Conservation (phyloP, 2,113 vertebrate genomes). For the Suncus etruscus region DNA sequence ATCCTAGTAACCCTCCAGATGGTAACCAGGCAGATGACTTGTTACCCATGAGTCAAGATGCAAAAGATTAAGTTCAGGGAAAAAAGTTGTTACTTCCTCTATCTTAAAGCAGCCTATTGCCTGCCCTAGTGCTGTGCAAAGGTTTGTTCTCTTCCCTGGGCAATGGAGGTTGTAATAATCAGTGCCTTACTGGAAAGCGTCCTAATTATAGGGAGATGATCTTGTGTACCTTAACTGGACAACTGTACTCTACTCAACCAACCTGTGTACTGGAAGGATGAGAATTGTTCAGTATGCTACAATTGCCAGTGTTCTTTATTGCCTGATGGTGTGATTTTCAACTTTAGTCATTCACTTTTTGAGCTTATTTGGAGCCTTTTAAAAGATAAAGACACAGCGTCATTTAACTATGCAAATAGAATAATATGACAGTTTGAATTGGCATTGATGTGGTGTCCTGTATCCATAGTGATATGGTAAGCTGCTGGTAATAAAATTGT, state of each 20-base stretch:
- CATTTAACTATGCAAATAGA: neutral
- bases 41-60: neutral
- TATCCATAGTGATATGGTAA: constrained; percentile 7
- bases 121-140: neutral
- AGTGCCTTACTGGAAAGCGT: constrained; percentile 26
- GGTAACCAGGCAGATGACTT: neutral
- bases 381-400: neutral
- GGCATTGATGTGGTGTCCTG: neutral
- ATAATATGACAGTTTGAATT: constrained; percentile 1
- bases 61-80: constrained; percentile 1
- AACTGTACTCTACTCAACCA: neutral
- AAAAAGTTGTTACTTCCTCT: neutral
- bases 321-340: neutral
- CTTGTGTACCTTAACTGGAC: neutral
- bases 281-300: constrained; percentile 13
- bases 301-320: constrained; percentile 23
- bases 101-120: neutral
- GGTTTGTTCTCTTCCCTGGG: neutral
- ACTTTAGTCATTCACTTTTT: neutral
- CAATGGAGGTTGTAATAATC: neutral
- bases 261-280: neutral
- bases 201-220: neutral
- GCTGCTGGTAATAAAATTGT: constrained; percentile 24
- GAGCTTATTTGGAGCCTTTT: constrained; percentile 16
- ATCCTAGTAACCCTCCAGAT: neutral